Evolutionary conservation across 2,797 vertebrate genomes (phyloP), one percentile per base, ranked within the genome.

Genomic region (Lophotriccus pileatus): DNA sequence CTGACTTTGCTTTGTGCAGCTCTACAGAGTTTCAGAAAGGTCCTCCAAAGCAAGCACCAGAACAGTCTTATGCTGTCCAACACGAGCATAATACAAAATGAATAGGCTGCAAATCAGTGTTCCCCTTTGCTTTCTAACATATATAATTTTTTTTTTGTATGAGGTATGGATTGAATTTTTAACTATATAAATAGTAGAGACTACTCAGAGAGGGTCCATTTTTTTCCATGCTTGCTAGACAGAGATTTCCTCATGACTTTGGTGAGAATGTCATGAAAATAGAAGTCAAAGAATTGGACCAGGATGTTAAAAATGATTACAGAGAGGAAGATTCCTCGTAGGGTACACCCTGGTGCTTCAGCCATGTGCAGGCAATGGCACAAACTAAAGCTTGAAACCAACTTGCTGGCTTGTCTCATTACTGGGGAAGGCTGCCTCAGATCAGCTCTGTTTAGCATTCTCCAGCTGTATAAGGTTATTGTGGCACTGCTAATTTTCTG

Each of bases 401-500:
- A 8, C 52, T 63, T 53, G 74, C 49, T 93, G 77, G 67, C 63
- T 93, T 62, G 59, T 50, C 67, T 89, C 52, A 44, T 30, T 55
- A 75, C 69, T 53, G 64, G 59, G 47, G 46, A 94, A 91, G 63
- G 70, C 87, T 96, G 78, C n/a, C 95, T 91, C 93, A 86, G 56
- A 85, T 52, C 70, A 32, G 36, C 58, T 92, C 90, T 91, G 87
- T 86, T 96, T 90, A 89, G 70, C 77, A 94, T 52, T 83, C 60
- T 96, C 49, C 56, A 94, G 87, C 64, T 96, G 53, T 74, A 91
- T 5, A 88, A 69, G 67, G 69, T 90, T 94, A 91, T 62, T 90
- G 93, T 93, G 94, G 95, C 77, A 89, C 27, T 83, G 80, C 75
- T 73, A 86, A 95, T 96, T 96, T 97, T 94, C 94, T 94, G 77